Conservation (phyloP, 2,888 invertebrate species). For the Hololepta plana region DNA sequence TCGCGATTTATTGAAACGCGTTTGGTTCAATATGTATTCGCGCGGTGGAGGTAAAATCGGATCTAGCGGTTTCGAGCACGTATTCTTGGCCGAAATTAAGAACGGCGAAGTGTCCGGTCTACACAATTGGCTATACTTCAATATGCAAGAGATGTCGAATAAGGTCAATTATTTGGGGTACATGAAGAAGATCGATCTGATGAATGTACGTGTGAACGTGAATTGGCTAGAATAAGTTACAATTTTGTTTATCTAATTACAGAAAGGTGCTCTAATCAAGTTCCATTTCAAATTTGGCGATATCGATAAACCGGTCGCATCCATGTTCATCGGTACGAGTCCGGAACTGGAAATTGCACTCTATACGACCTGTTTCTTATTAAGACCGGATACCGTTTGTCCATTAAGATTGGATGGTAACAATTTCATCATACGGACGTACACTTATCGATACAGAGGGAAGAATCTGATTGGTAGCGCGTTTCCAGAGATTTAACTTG, state of each 20-base stretch:
- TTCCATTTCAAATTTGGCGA: conserved; percentile 52
- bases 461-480: conserved; percentile 67
- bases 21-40: conserved; percentile 73
- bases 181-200: conserved; percentile 48
- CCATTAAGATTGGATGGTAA: conserved; percentile 53
- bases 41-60: conserved; percentile 61
- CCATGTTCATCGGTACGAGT: conserved; percentile 68
- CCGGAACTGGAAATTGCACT: conserved; percentile 84
- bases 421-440: conserved; percentile 53
- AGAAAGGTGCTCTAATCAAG: conserved; percentile 65
- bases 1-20: conserved; percentile 47
- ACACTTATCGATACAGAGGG: conserved; percentile 55
- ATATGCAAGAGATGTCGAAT: conserved; percentile 52
- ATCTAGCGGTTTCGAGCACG: conserved; percentile 85
- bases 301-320: conserved; percentile 56
- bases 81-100: conserved; percentile 76
- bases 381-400: conserved; percentile 56
- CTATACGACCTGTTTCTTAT: conserved; percentile 72
- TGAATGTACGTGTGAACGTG: conserved; percentile 38
- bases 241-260: conserved; percentile 10
- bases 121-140: conserved; percentile 84
- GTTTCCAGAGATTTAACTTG: conserved; percentile 65
- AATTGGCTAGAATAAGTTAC: not conserved
- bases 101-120: conserved; percentile 62
- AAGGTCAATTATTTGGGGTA: conserved; percentile 65